phyloP scores from a whole-genome alignment of 2,888 invertebrate species.

The Zeuzera pyrina region DNA sequence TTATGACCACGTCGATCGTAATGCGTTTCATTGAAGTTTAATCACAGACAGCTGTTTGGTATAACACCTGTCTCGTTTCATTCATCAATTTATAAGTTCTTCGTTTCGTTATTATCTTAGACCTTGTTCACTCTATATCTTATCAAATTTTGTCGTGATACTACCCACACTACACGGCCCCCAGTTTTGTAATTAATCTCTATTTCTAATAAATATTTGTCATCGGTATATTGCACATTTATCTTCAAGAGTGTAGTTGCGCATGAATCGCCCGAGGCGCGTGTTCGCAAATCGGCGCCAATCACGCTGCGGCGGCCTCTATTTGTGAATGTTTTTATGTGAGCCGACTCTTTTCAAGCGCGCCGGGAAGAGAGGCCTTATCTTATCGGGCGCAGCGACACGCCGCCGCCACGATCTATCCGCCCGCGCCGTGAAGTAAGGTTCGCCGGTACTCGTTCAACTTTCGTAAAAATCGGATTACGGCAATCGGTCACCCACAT shows the following conservation, averaged over 20 bases:
- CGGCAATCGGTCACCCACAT: constrained; percentile 39
- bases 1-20: constrained; percentile 29
- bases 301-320: constrained; percentile 36
- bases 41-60: constrained; percentile 29
- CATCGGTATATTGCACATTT: too few relatives aligned
- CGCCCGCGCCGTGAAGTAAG: neutral
- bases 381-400: constrained; percentile 38
- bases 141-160: too few relatives aligned
- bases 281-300: constrained; percentile 35
- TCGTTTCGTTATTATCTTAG: too few relatives aligned
- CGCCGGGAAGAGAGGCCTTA: constrained; percentile 21
- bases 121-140: too few relatives aligned
- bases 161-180: too few relatives aligned
- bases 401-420: constrained; percentile 24
- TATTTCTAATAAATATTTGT: too few relatives aligned
- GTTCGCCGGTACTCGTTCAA: constrained; percentile 7
- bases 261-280: constrained; percentile 22
- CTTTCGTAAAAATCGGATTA: constrained; percentile 16
- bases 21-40: constrained; percentile 30
- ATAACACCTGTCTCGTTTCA: constrained; percentile 34
- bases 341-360: constrained; percentile 29
- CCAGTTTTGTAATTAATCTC: too few relatives aligned
- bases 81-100: too few relatives aligned
- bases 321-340: constrained; percentile 53
- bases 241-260: constrained; percentile 11